Percentiles rank a stretch among this genome's conserved stretches.
Evolutionary conservation across 2,113 vertebrate species (phyloP).

Genomic region (Cyprinodon variegatus): DNA sequence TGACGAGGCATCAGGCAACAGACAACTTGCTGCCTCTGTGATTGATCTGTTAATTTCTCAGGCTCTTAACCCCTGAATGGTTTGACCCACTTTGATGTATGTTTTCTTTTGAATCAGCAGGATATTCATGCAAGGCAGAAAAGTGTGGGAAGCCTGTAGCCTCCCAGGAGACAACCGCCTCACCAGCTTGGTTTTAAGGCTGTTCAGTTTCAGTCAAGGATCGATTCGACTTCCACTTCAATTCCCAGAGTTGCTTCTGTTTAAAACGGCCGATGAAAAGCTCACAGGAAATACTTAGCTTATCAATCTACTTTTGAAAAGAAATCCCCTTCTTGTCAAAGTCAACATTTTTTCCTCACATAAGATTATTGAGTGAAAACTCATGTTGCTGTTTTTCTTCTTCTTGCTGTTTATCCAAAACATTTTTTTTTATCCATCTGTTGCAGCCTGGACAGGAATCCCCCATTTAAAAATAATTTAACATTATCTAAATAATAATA

Average conservation of each 20-base stretch:
- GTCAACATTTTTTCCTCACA: neutral
- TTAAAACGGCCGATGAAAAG: constrained; percentile 28
- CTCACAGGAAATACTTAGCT: constrained; percentile 42
- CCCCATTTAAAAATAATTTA: neutral
- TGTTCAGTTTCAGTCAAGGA: constrained; percentile 51
- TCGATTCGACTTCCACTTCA: constrained; percentile 49
- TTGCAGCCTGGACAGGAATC: neutral
- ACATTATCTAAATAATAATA: too few relatives aligned
- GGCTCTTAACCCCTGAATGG: constrained; percentile 23
- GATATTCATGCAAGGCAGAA: constrained; percentile 31
- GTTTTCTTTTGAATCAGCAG: constrained; percentile 36
- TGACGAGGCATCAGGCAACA: constrained; percentile 44
- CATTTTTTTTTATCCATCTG: neutral
- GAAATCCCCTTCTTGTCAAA: constrained; percentile 18
- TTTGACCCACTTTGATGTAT: constrained; percentile 68
- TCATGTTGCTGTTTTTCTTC: constrained; percentile 14
- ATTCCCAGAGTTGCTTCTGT: constrained; percentile 31
- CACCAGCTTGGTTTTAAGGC: constrained; percentile 35
- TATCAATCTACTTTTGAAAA: constrained; percentile 34
- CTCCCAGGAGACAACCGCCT: constrained; percentile 2
- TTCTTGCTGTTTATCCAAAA: constrained; percentile 26
- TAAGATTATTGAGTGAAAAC: constrained; percentile 24
- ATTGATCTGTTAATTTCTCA: constrained; percentile 69
- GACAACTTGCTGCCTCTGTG: constrained; percentile 44
- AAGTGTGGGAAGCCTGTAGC: neutral